phyloP scores from a whole-genome alignment of 2,797 vertebrate genomes.

The Cygnus olor region DNA sequence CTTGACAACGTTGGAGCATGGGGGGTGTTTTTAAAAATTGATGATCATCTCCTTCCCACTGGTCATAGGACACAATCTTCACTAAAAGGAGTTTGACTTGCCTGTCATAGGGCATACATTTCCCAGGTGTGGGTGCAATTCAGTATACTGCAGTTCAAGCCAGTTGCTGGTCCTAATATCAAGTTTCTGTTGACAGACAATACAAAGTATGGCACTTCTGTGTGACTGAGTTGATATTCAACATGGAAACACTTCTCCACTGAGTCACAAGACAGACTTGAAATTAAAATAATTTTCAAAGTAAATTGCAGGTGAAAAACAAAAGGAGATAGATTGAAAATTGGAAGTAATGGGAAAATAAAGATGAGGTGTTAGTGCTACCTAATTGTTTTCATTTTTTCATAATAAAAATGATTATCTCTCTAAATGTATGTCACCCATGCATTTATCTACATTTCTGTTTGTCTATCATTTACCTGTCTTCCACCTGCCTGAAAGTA shows the following conservation, averaged over 20 bases:
- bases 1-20: neutral
- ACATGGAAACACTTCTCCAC: slow-evolving; percentile 60
- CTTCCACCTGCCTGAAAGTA: slow-evolving; percentile 75
- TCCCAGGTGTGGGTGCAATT: neutral
- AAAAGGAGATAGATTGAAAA: slow-evolving; percentile 74
- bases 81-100: neutral
- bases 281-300: slow-evolving; percentile 72
- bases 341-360: slow-evolving; percentile 74
- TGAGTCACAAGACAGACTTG: slow-evolving; percentile 52
- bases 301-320: slow-evolving; percentile 65
- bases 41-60: neutral
- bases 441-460: slow-evolving; percentile 71
- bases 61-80: neutral
- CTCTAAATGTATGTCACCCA: slow-evolving; percentile 72
- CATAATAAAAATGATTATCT: slow-evolving; percentile 71
- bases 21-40: neutral
- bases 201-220: slow-evolving; percentile 19
- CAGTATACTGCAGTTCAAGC: neutral
- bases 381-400: slow-evolving; percentile 77
- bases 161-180: slow-evolving; percentile 11
- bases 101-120: neutral
- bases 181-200: slow-evolving; percentile 54
- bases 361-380: slow-evolving; percentile 65
- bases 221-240: slow-evolving; percentile 1
- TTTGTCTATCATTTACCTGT: slow-evolving; percentile 78